phyloP scores from a whole-genome alignment of 1,140 invertebrate species.

The Pantala flavescens region DNA sequence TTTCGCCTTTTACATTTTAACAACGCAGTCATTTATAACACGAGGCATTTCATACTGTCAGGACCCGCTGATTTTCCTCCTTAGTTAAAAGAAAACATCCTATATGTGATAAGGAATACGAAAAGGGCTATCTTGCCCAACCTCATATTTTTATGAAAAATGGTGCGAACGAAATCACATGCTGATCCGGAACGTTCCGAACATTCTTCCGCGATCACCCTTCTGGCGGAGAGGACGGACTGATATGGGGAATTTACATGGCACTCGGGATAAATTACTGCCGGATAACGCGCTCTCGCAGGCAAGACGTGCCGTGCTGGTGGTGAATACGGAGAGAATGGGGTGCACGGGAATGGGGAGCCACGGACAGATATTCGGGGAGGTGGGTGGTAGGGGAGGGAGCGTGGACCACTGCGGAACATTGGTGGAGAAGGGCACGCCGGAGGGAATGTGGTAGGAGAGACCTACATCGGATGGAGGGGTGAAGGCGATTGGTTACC shows the following conservation, averaged over 20 bases:
- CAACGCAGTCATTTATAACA: no score
- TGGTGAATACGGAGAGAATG: slow-evolving; percentile 5
- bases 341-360: background rate
- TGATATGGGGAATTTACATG: background rate
- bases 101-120: no score
- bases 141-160: no score
- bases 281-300: background rate
- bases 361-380: background rate
- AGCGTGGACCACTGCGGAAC: slow-evolving; percentile 1
- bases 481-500: background rate
- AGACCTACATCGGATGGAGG: background rate
- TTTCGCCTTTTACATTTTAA: no score
- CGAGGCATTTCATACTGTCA: no score
- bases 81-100: no score
- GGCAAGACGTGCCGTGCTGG: background rate
- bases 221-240: no score
- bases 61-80: no score
- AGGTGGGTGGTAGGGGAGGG: background rate
- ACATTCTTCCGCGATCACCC: no score
- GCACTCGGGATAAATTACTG: background rate
- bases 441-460: background rate
- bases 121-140: no score
- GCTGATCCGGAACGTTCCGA: no score
- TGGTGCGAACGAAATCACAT: no score
- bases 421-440: background rate